Base-by-base conservation (phyloP, 2,888 invertebrate genomes). In the Anodontia alba region DNA sequence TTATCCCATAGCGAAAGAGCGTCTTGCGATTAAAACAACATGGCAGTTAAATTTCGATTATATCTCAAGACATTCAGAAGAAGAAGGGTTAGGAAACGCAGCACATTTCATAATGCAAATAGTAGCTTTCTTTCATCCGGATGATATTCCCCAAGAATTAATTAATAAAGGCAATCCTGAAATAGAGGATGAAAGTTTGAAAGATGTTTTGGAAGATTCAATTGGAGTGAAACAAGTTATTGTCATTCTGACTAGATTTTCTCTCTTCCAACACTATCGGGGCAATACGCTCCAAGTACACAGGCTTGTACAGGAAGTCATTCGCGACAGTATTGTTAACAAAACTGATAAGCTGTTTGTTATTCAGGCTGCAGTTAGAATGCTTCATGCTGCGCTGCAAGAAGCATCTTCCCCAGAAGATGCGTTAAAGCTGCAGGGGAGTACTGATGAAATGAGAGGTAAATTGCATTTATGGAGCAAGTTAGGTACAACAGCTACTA, bases 1-100 rank as follows among this genome's bases (percentile, higher is more conserved):
- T 43, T 46, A n/a, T 15, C 17, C 20, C 5, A 36, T 66, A 17
- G 31, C 42, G 10, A 73, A 76, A 71, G 67, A 51, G 15, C 66
- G 80, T 3, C 76, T 75, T 1, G 51, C 80, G 15, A 69, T 83
- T 1, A 51, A 15, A 36, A 83, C 83, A 33, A 80, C 80, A n/a
- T 83, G 80, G 80, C 76, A 43, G 5, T 43, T 80, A 51, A 83
- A 83, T 38, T 75, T 83, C 66, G 78, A 82, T 2, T 78, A 78
- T 29, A 76, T 78, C 29, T n/a, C 29, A 26, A 66, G 70, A 43
- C 72, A 80, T 54, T 80, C 80, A 1, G 69, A 76, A n/a, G 73
- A 78, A 15, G 75, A 75, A 67, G 73, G 57, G 20, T 15, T 76
- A 17, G 80, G 78, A 38, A 66, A 29, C 0, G 26, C 76, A 26